Evolutionary conservation across 53 echinoderm and acorn worm species (phyloP).

Genomic region (Zoroaster sp.): DNA sequence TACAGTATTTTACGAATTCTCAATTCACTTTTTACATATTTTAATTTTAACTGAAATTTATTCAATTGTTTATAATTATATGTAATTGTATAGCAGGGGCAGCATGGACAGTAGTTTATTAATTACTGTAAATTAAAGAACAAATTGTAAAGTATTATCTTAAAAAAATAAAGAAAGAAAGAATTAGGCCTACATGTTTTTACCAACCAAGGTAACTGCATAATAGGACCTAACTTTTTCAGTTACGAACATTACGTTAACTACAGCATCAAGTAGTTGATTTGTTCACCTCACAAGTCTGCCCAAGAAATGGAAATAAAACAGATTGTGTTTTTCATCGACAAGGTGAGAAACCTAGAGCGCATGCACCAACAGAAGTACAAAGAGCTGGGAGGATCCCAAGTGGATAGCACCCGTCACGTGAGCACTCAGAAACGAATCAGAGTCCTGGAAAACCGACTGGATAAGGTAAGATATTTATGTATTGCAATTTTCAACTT

Average conservation of each 20-base stretch:
- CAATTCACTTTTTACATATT: no score
- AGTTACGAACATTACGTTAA: not conserved
- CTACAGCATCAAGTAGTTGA: not conserved
- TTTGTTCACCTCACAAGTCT: not conserved
- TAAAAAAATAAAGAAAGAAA: no score
- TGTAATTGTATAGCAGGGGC: no score
- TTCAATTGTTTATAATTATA: no score
- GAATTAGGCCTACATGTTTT: not conserved
- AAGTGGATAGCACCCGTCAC: constrained; percentile 66
- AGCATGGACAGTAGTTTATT: no score
- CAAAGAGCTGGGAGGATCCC: constrained; percentile 64
- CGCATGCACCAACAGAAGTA: constrained; percentile 55
- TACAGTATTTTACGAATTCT: no score
- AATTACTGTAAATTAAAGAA: no score
- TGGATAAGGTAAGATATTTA: constrained; percentile 66
- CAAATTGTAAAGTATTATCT: no score
- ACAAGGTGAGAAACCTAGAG: constrained; percentile 61
- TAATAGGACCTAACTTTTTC: not conserved
- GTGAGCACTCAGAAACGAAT: constrained; percentile 71
- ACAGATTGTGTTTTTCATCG: not conserved
- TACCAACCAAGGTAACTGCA: no score
- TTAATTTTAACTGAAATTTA: no score
- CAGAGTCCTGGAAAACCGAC: constrained; percentile 91
- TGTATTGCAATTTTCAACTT: not conserved
- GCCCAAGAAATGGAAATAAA: not conserved